Percentiles rank a stretch among this genome's conserved stretches.
Conservation (phyloP, 2,888 invertebrate species). For the Argyresthia albistria region DNA sequence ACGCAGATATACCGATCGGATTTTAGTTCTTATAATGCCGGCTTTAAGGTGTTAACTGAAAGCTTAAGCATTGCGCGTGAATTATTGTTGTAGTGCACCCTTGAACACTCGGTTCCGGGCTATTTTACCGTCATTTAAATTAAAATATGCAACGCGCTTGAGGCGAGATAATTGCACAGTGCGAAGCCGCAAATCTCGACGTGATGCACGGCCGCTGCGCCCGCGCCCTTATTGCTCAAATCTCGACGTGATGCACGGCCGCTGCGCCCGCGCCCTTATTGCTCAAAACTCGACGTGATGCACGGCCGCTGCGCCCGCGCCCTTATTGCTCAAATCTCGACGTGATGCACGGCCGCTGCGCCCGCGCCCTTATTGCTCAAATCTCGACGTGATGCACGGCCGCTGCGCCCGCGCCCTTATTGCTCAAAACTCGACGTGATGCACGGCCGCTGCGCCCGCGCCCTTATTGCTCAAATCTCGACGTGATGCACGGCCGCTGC, state of each 20-base stretch:
- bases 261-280: no score
- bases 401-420: constrained; percentile 4
- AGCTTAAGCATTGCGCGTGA: constrained; percentile 33
- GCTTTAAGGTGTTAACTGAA: constrained; percentile 34
- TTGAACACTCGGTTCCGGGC: constrained; percentile 51
- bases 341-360: constrained; percentile 3
- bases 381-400: constrained; percentile 21
- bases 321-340: constrained; percentile 13
- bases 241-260: no score
- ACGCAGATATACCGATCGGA: constrained; percentile 20
- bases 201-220: background rate
- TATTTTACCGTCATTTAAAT: constrained; percentile 57
- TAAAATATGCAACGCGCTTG: constrained; percentile 38
- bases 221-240: constrained; percentile 10
- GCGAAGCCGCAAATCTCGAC: constrained; percentile 36
- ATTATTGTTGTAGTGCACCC: constrained; percentile 48
- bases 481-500: no score
- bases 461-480: no score
- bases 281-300: constrained; percentile 13
- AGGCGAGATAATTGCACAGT: constrained; percentile 36
- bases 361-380: constrained; percentile 18
- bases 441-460: background rate
- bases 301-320: no score
- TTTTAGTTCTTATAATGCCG: constrained; percentile 34
- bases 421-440: constrained; percentile 32